phyloP scores from a whole-genome alignment of 2,113 vertebrate genomes.

The Leucopternis melanops region DNA sequence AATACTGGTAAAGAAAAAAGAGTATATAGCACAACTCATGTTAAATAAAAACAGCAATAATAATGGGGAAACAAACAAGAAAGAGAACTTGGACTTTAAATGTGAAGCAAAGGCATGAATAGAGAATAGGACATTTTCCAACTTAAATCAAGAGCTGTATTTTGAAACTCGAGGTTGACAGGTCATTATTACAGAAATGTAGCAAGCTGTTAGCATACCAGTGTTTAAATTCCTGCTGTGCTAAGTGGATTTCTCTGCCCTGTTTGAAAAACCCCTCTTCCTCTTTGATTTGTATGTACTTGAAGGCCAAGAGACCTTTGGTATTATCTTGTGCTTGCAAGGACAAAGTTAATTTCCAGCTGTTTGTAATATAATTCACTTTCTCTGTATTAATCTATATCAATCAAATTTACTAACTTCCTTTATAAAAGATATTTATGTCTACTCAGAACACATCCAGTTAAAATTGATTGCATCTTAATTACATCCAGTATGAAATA shows the following conservation, averaged over 20 bases:
- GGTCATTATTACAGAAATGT: neutral
- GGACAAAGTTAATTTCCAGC: neutral
- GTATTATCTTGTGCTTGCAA: neutral
- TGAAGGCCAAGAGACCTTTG: neutral
- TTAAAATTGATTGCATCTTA: slow-evolving; percentile 25
- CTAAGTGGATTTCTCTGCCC: neutral
- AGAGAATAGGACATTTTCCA: neutral
- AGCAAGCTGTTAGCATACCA: neutral
- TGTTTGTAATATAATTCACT: neutral
- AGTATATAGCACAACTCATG: fast-evolving
- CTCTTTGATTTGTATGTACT: neutral
- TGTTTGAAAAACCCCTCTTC: neutral
- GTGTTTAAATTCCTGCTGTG: neutral
- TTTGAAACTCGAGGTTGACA: neutral
- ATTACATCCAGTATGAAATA: neutral
- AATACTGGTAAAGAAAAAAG: neutral
- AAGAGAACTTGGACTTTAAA: neutral
- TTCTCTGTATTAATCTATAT: neutral
- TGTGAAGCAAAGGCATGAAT: neutral
- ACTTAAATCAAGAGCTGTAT: neutral
- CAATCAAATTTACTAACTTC: slow-evolving; percentile 13
- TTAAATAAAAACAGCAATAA: neutral
- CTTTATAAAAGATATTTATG: slow-evolving; percentile 42
- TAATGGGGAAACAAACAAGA: neutral
- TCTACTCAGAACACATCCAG: neutral